Evolutionary conservation across 2,113 vertebrate species (phyloP), one percentile per base, ranked within the genome.

Genomic region (Gnathonemus echidnorhynchus): DNA sequence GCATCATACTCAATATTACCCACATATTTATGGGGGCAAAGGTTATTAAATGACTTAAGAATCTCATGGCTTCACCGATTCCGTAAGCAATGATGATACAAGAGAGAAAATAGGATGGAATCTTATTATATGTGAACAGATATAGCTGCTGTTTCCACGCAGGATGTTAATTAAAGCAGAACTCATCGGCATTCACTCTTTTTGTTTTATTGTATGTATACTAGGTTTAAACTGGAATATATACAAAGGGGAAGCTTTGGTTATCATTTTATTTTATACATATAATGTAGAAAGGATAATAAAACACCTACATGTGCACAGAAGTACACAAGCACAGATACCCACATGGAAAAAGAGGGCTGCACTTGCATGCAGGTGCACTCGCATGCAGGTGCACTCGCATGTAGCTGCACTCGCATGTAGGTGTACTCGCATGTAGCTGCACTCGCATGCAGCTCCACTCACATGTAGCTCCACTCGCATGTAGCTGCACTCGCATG

Each of bases 1-100:
- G 74, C 84, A 31, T 88, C 89, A 91, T 91, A 90, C 87, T 86
- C n/a, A 84, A 90, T 90, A 88, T 66, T 66, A 90, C 91, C 91
- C 92, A 87, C 70, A 80, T 90, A 91, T 91, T 50, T 87, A 90
- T 88, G 56, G 46, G 50, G 77, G 86, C 90, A 91, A 91, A 91
- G 88, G 90, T 90, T 88, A 91, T 91, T 87, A 88, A 45, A 89
- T 91, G 91, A 90, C 87, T 48, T 13, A 84, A 46, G n/a, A 90
- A 66, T 27, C 77, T 86, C 88, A 11, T 31, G 52, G 62, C 46
- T 89, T 89, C 66, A 89, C 45, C 15, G 21, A 83, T 74, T 53
- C 85, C 90, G 56, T 87, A 85, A 89, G 85, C 84, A 91, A 9
- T 80, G 89, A 84, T 48, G 35, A 31, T 70, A 31, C 62, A 27